Percentiles rank a stretch among this genome's conserved stretches.
Evolutionary conservation across 2,113 vertebrate genomes (phyloP).

Genomic region (Rousettus leschenaultii): DNA sequence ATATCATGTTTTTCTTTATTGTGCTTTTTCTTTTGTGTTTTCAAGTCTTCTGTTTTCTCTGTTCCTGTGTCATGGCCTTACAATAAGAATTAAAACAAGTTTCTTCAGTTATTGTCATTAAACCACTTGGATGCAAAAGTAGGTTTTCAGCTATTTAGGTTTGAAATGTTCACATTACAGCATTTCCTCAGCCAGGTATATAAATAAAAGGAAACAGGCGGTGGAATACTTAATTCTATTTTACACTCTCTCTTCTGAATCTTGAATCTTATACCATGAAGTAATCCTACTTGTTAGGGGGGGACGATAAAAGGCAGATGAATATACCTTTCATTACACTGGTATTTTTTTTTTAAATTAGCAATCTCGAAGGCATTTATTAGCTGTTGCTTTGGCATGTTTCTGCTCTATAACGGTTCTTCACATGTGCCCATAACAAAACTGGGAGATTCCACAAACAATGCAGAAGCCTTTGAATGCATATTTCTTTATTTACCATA

Average conservation of each 20-base stretch:
- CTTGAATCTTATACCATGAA: background rate
- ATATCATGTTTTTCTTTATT: background rate
- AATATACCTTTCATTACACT: background rate
- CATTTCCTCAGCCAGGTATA: background rate
- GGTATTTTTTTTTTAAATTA: background rate
- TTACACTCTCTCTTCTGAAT: background rate
- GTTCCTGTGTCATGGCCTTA: background rate
- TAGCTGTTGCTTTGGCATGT: background rate
- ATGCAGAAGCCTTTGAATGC: background rate
- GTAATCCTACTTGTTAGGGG: background rate
- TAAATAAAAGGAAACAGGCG: background rate
- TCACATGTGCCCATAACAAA: background rate
- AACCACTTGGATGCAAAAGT: background rate
- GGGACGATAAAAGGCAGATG: background rate
- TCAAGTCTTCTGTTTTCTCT: background rate
- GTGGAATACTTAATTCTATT: background rate
- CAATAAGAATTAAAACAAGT: background rate
- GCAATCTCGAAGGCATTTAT: background rate
- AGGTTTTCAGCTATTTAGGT: background rate
- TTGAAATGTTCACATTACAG: background rate
- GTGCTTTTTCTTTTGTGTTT: background rate
- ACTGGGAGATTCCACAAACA: background rate
- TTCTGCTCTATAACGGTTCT: background rate
- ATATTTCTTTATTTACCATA: background rate
- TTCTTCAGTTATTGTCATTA: background rate